phyloP scores from a whole-genome alignment of 2,888 invertebrate species.

The Chesias legatella region DNA sequence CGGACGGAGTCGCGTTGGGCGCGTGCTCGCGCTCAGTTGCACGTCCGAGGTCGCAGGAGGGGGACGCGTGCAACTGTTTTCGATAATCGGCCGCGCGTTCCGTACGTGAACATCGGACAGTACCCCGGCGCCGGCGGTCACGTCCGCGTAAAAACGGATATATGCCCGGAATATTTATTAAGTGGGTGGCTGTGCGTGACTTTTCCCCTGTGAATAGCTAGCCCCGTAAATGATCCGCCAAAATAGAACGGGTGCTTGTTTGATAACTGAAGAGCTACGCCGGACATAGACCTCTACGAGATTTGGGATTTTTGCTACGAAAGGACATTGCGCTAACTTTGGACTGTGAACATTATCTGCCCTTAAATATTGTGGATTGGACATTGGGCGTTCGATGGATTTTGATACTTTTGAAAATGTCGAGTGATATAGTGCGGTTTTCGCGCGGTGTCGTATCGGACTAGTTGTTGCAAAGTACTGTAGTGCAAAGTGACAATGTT shows the following conservation, averaged over 20 bases:
- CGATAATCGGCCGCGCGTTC: slow-evolving; percentile 79
- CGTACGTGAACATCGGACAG: slow-evolving; percentile 80
- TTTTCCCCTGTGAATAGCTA: slow-evolving; percentile 76
- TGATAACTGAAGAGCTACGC: slow-evolving; percentile 63
- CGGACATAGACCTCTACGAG: slow-evolving; percentile 32
- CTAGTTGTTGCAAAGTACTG: slow-evolving; percentile 32
- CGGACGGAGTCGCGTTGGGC: slow-evolving; percentile 76
- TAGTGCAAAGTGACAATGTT: slow-evolving; percentile 82
- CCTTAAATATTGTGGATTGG: slow-evolving; percentile 3
- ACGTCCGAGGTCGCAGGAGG: slow-evolving; percentile 76
- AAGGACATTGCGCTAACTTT: slow-evolving; percentile 9
- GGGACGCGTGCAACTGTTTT: slow-evolving; percentile 79
- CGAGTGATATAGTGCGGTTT: slow-evolving; percentile 43
- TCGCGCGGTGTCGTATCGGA: slow-evolving; percentile 38
- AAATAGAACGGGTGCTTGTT: slow-evolving; percentile 69
- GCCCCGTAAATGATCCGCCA: slow-evolving; percentile 67
- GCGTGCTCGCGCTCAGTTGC: slow-evolving; percentile 77
- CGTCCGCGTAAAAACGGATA: slow-evolving; percentile 81
- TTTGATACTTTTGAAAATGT: slow-evolving; percentile 45
- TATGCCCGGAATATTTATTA: slow-evolving; percentile 83
- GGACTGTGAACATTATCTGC: slow-evolving; percentile 13
- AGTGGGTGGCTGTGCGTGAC: slow-evolving; percentile 80
- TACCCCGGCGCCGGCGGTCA: slow-evolving; percentile 71
- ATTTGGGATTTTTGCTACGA: slow-evolving; percentile 11
- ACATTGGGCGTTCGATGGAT: slow-evolving; percentile 36